These are phyloP conservation scores for Lasius platythorax DNA, from an alignment of 2,888 invertebrate genomes.

Conservation along the genomic window DNA sequence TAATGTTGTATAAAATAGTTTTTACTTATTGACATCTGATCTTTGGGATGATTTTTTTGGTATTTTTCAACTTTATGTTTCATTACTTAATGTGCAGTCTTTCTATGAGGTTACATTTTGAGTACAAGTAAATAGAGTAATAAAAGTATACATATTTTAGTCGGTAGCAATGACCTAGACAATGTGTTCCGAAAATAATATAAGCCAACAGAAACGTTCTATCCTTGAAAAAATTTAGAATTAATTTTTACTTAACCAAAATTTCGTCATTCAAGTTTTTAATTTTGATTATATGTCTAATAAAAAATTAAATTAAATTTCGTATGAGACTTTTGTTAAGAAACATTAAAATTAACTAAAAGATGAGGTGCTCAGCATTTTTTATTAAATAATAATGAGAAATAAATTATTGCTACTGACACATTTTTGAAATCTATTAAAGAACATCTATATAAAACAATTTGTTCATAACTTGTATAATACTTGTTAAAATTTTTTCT, in stretches of 20 bases:
- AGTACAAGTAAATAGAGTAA: conserved; percentile 31
- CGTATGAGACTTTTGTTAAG: not conserved
- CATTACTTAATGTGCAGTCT: conserved; percentile 34
- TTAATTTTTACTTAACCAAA: not conserved
- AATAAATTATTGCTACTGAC: not conserved
- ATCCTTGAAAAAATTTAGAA: not conserved
- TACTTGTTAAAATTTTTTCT: too few species aligned
- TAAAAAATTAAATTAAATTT: conserved; percentile 3
- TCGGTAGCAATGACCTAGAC: conserved; percentile 20
- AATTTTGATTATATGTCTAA: not conserved
- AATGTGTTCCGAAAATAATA: conserved; percentile 24
- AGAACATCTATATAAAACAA: not conserved
- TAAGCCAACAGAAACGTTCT: conserved; percentile 2
- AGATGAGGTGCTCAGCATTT: not conserved
- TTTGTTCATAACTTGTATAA: conserved; percentile 6
- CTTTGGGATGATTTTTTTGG: conserved; percentile 12
- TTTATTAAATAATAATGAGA: not conserved
- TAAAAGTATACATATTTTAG: conserved; percentile 38
- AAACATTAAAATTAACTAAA: not conserved
- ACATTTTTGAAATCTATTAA: not conserved
- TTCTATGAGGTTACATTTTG: conserved; percentile 25
- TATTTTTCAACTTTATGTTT: conserved; percentile 13
- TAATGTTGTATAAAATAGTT: not conserved
- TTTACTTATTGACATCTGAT: not conserved
- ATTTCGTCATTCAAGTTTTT: not conserved